Percentiles rank a stretch among this genome's conserved stretches.
Evolutionary conservation across 2,888 invertebrate genomes (phyloP).

Genomic region (Pseudococcus jackbeardsleyi): DNA sequence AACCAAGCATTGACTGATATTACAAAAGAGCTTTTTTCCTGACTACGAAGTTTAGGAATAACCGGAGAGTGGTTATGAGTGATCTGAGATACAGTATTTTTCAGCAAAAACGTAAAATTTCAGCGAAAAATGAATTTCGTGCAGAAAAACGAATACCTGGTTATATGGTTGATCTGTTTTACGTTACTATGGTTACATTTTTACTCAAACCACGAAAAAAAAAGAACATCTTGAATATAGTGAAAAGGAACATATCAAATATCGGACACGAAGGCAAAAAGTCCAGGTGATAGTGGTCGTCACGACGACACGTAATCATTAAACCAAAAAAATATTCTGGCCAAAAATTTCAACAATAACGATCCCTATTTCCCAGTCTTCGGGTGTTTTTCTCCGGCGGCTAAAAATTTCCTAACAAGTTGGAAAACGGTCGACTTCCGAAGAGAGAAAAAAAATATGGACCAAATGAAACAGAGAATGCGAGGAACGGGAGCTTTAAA

Average conservation of each 20-base stretch:
- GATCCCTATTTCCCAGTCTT: neutral
- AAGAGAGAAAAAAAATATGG: neutral
- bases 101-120: neutral
- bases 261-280: neutral
- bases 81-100: neutral
- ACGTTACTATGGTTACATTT: constrained; percentile 33
- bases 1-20: neutral
- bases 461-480: neutral
- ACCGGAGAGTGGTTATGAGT: neutral
- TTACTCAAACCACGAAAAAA: neutral
- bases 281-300: neutral
- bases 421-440: neutral
- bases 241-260: neutral
- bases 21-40: neutral
- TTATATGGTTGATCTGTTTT: constrained; percentile 40
- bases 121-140: neutral
- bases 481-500: neutral
- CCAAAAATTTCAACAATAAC: constrained; percentile 11
- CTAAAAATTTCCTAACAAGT: constrained; percentile 21
- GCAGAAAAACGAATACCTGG: neutral
- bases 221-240: neutral
- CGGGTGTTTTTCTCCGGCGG: neutral
- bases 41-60: neutral
- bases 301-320: constrained; percentile 1
- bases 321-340: neutral